phyloP scores from a whole-genome alignment of 1,140 invertebrate genomes.

The Bombus huntii region DNA sequence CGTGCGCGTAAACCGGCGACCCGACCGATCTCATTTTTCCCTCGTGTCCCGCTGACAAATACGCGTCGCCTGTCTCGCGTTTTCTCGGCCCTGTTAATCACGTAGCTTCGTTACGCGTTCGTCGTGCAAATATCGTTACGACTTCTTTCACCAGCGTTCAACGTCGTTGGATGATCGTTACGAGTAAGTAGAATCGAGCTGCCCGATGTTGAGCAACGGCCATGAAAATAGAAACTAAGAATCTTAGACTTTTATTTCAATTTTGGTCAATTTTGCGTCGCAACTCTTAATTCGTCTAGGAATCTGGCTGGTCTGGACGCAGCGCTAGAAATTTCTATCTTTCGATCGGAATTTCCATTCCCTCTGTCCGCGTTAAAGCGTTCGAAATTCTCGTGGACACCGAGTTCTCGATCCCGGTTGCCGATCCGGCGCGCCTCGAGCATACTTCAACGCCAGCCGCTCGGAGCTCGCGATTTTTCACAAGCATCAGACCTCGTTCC shows the following conservation, averaged over 20 bases:
- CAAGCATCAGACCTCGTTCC: conserved; percentile 27
- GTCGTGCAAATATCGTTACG: conserved; percentile 29
- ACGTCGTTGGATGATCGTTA: no score
- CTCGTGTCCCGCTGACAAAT: conserved; percentile 32
- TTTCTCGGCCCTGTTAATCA: conserved; percentile 20
- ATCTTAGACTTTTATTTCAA: no score
- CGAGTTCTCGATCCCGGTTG: neutral
- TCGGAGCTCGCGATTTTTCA: conserved; percentile 41
- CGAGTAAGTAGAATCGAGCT: neutral
- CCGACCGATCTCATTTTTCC: conserved; percentile 13
- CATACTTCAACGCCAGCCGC: conserved; percentile 39
- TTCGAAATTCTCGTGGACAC: neutral
- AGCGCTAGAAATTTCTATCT: neutral
- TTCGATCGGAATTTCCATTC: neutral
- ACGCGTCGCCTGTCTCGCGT: neutral
- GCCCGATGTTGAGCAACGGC: neutral
- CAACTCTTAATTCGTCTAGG: no score
- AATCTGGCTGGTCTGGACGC: no score
- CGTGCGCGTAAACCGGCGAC: conserved; percentile 19
- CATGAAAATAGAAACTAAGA: no score
- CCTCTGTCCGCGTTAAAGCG: neutral
- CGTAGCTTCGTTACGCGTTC: conserved; percentile 24
- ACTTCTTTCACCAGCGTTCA: neutral
- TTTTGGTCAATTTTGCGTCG: no score
- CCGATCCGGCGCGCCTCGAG: neutral